These are phyloP conservation scores for Ophthalmolycus amberensis DNA, from an alignment of 2,113 vertebrate species.

Conservation along the genomic window DNA sequence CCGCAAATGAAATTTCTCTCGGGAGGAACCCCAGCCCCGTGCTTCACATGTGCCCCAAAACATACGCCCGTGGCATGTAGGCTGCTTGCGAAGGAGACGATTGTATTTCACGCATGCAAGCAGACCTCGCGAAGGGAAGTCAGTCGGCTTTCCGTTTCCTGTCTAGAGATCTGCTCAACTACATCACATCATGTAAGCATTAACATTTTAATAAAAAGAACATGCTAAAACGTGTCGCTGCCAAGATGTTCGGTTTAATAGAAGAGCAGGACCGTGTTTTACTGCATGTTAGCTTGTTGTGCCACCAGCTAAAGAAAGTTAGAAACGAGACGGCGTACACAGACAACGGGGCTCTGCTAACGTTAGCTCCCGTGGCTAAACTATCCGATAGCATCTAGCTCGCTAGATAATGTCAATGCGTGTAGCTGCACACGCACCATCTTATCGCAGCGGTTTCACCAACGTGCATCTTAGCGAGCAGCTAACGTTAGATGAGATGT, in stretches of 20 bases:
- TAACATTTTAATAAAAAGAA: background rate
- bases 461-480: fast-evolving
- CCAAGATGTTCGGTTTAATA: fast-evolving
- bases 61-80: too few relatives aligned
- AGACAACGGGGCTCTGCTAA: conserved; percentile 7
- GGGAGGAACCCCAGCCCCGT: too few relatives aligned
- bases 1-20: too few relatives aligned
- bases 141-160: conserved; percentile 47
- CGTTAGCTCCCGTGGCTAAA: conserved; percentile 26
- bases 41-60: too few relatives aligned
- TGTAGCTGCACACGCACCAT: background rate
- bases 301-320: too few relatives aligned
- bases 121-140: background rate
- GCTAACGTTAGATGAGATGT: background rate
- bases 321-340: background rate
- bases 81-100: background rate
- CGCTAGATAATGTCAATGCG: background rate
- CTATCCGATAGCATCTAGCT: background rate
- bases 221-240: background rate
- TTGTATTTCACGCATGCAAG: background rate
- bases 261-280: background rate
- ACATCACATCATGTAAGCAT: conserved; percentile 59
- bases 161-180: conserved; percentile 18
- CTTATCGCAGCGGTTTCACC: background rate
- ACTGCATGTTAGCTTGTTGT: background rate